Base-by-base conservation (phyloP, 2,797 vertebrate genomes). In the Enteromius unitaeniatus region DNA sequence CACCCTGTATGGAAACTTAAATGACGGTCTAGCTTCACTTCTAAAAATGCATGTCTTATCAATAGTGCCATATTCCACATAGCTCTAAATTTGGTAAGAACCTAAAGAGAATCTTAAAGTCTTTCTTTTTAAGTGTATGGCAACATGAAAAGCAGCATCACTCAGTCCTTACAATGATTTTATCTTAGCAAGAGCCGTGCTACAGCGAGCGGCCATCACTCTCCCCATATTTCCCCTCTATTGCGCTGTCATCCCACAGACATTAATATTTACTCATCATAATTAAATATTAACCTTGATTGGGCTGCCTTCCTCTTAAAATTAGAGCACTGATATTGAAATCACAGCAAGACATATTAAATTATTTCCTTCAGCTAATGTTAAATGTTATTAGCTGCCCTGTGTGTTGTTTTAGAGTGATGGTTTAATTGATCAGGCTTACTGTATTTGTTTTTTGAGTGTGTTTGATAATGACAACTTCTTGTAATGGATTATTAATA, bases 261-360 rank as follows among this genome's bases (percentile, higher is more conserved):
- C 87, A 90, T 91, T 86, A 88, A 90, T 90, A 90, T 90, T 86
- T 89, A 82, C 83, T 89, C 84, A 84, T 84, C 85, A 86, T 85
- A 89, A 90, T 87, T 81, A 84, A 91, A 90, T 89, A 78, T 91
- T 91, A 89, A 92, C 91, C 85, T 76, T 86, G 85, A 86, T 84
- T 86, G 69, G 40, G 47, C 73, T 64, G 81, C 79, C 84, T 74
- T 85, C 72, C 72, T 83, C 53, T 47, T 28, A 83, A 80, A 89
- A 85, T 86, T 80, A 82, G 68, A 86, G 82, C 84, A 67, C 34
- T 58, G 55, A 85, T 88, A 85, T 81, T 84, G 76, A 86, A 86
- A 79, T 84, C 60, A 65, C 83, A 62, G 72, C 49, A 78, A 87
- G 81, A 79, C 31, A 84, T 86, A 88, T 81, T n/a, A 86, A 86